Evolutionary conservation across 2,888 invertebrate genomes (phyloP), one percentile per base, ranked within the genome.

Genomic region (Watsonalla binaria): DNA sequence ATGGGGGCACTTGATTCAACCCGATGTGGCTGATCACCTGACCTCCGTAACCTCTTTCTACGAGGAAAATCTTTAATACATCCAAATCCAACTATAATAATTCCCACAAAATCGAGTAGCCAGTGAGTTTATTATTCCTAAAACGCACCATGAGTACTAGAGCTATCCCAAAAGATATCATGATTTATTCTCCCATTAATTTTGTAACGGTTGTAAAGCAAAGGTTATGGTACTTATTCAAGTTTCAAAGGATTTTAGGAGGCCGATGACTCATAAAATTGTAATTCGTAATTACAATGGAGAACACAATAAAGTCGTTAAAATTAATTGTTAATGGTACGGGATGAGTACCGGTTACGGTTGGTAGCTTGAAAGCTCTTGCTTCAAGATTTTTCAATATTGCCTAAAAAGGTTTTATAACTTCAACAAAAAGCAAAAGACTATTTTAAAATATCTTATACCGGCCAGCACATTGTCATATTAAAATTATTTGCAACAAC

Each of bases 101-200:
- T 42, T 42, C 7, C 14, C 37, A 37, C 11, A 0, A 37, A 15
- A 37, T 42, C 49, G 7, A 49, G 37, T 14, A 37, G 15, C 13
- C n/a, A 14, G 39, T 46, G 49, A 33, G 14, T 24, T 24, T 2
- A 24, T 24, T 2, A 54, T 33, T 51, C 45, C 8, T 11, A 54
- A 51, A 33, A 33, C 35, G 45, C 34, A 45, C 34, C 42, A 46
- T 6, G 33, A 13, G 45, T 52, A 45, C 47, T 42, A 13, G 6
- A 11, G 49, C 9, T 34, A 13, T 14, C 47, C 45, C 52, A 45
- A 49, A 55, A 57, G 59, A 61, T 61, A 60, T 58, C 51, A 61
- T 70, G 70, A 74, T 72, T 74, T 72, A 74, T 74, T 60, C 60
- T 51, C 51, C 67, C 65, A 72, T 72, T 72, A 69, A 72, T 72